Base-by-base conservation (phyloP, 2,888 invertebrate genomes). In the Trissonchulus latispiculum region DNA sequence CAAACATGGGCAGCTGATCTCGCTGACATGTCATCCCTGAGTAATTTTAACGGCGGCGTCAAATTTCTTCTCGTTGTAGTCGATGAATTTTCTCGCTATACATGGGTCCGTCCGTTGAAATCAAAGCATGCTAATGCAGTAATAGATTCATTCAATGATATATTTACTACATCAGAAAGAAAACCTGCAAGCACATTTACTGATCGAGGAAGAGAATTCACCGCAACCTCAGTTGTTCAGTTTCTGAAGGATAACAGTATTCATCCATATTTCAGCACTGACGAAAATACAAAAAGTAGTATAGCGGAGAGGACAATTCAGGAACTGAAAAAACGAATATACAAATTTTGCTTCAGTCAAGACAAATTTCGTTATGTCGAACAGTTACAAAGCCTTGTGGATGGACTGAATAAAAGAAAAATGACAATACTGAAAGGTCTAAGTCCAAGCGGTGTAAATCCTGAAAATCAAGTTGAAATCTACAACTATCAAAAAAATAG, bases 401-500 rank as follows among this genome's bases (percentile, higher is more conserved):
- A 8, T 15, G 66, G 66, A 8, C 33, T 64, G 33, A 64, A 64
- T n/a, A 18, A 8, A 32, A 8, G 66, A 64, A 64, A 64, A 64
- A 64, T 64, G 66, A 64, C 29, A n/a, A n/a, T 64, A 32, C 66
- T 64, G 8, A 35, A 35, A 64, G 66, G 66, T 64, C 29, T 64
- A 15, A 32, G 32, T 18, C 66, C 8, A 18, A 18, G 15, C 15
- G 66, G 33, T 32, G 66, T 64, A 18, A 64, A 8, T 64, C 66
- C 66, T 18, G 8, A 8, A 8, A 64, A 64, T 64, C 66, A 64
- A n/a, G 8, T 8, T 32, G 29, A 64, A 8, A 64, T 64, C 33
- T 64, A 64, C 33, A 29, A 64, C n/a, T n/a, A n/a, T n/a, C n/a
- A n/a, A n/a, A n/a, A n/a, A n/a, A n/a, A n/a, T n/a, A n/a, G n/a